Evolutionary conservation across 2,797 vertebrate species (phyloP), one percentile per base, ranked within the genome.

Genomic region (Clarias laeviceps): DNA sequence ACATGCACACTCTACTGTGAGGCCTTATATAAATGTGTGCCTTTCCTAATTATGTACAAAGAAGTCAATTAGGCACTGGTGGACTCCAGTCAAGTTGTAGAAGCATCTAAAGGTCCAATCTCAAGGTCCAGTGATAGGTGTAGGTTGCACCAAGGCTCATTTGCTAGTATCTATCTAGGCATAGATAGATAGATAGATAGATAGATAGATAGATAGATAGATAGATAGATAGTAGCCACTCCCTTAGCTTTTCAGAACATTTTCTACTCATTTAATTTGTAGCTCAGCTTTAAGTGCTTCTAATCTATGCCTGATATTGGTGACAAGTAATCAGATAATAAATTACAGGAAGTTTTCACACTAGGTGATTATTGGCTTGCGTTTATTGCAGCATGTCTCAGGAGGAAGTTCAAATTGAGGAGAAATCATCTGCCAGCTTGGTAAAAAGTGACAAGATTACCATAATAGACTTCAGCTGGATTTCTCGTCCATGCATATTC

Each of bases 401-500:
- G 89, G 86, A 91, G 80, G 29, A 88, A 86, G 82, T 84, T 84
- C 40, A 87, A 76, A 88, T 57, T 88, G 87, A 86, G 86, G 82
- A 90, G 83, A 91, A 92, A 92, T 91, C 87, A 91, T 86, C 86
- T 89, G 88, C 86, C 88, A 92, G 90, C 89, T 91, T 91, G 88
- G 90, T 92, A 91, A 94, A 91, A 90, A 91, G 90, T 89, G 92
- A 91, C 89, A 88, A 93, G 89, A 90, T 90, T 92, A 90, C 92
- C 87, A 89, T 34, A 27, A 94, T 89, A 84, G 95, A 92, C 90
- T 82, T 84, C 86, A 87, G 85, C 92, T 90, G 85, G 81, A 87
- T 90, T 90, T 91, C 91, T 89, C 90, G 90, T 92, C 92, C 88
- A 88, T 93, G 93, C 93, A 92, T 92, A 90, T 93, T 92, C 92